Conservation (phyloP, 2,113 vertebrate genomes). For the Equus quagga region DNA sequence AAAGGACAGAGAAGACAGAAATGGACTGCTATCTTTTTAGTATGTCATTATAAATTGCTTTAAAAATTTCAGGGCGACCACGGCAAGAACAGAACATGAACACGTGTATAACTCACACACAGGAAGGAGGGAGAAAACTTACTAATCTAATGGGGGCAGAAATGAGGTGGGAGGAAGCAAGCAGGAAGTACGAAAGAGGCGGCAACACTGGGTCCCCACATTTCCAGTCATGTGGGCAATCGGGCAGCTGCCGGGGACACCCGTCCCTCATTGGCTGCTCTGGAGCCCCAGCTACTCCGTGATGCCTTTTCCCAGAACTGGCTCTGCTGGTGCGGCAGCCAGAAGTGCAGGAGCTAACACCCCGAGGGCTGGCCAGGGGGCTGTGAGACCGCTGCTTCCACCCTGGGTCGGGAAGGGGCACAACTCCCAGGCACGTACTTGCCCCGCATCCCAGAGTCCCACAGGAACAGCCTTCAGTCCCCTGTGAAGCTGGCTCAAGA, state of each 20-base stretch:
- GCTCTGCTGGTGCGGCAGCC: background rate
- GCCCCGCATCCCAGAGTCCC: background rate
- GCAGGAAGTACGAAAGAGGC: background rate
- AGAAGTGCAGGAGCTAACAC: too few relatives aligned
- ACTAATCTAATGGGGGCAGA: background rate
- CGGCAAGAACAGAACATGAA: background rate
- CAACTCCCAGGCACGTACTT: background rate
- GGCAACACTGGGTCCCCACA: fast-evolving
- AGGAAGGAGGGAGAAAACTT: background rate
- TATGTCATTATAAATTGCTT: background rate
- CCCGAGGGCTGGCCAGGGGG: background rate
- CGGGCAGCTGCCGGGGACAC: background rate
- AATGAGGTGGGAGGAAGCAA: background rate
- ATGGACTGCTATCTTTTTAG: background rate
- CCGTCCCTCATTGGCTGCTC: background rate
- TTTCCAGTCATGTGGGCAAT: background rate
- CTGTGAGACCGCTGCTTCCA: background rate
- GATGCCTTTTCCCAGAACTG: background rate
- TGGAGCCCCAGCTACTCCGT: too few relatives aligned
- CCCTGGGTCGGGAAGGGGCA: background rate
- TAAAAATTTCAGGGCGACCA: background rate
- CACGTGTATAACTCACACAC: too few relatives aligned
- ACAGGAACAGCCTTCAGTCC: background rate
- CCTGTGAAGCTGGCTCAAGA: too few relatives aligned
- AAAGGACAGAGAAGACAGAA: background rate